Conservation (phyloP, 2,888 invertebrate genomes). For the Venustoraphidia nigricollis region DNA sequence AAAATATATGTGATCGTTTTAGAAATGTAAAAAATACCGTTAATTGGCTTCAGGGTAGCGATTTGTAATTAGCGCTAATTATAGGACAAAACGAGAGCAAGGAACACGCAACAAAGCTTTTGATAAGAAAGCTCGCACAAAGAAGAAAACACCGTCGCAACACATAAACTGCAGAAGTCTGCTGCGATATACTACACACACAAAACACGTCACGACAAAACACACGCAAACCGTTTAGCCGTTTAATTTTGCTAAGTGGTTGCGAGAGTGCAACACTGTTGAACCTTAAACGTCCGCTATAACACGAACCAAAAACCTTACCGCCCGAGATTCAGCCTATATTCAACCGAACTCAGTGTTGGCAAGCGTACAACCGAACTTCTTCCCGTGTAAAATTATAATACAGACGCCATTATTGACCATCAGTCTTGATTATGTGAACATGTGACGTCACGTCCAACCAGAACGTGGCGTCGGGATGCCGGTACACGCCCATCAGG, state of each 20-base stretch:
- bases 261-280: constrained; percentile 7
- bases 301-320: not conserved
- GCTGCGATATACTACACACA: too few relatives aligned
- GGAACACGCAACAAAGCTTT: too few relatives aligned
- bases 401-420: constrained; percentile 31
- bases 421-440: constrained; percentile 30
- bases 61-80: too few relatives aligned
- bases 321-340: not conserved
- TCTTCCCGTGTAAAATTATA: constrained; percentile 9
- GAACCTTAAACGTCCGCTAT: not conserved
- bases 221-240: constrained; percentile 18
- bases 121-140: too few relatives aligned
- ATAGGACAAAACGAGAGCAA: too few relatives aligned
- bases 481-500: constrained; percentile 23
- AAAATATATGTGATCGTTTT: too few relatives aligned
- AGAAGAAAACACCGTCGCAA: too few relatives aligned
- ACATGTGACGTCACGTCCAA: constrained; percentile 28
- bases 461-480: constrained; percentile 21
- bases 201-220: not conserved
- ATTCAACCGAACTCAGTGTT: not conserved
- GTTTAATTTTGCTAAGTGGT: constrained; percentile 29
- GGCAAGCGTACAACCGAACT: constrained; percentile 4
- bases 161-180: too few relatives aligned
- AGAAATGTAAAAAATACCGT: too few relatives aligned
- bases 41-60: too few relatives aligned